A percentile compares a stretch with the other conserved stretches of the same genome.
phyloP scores from a whole-genome alignment of 1,140 invertebrate genomes.

The Philopotamus ludificatus region DNA sequence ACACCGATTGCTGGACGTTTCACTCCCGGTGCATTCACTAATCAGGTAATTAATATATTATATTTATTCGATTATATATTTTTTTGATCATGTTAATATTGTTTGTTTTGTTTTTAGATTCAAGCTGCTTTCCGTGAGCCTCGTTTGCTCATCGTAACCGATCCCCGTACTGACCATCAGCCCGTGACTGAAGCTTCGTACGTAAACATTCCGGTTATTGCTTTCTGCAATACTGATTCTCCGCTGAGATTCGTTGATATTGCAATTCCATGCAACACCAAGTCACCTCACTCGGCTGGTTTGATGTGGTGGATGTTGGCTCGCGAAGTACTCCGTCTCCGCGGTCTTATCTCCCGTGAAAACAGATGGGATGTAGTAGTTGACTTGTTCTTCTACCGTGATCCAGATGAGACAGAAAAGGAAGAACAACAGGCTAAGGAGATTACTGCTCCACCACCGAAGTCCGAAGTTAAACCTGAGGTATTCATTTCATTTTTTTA shows the following conservation, averaged over 20 bases:
- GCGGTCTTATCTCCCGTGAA: conserved; percentile 89
- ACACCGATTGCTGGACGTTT: conserved; percentile 98
- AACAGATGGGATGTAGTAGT: conserved; percentile 95
- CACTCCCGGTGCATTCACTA: conserved; percentile 98
- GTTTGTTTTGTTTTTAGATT: too few species aligned
- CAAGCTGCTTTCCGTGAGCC: conserved; percentile 97
- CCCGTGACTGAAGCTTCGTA: conserved; percentile 98
- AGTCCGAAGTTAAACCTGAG: conserved; percentile 48
- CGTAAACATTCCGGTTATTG: conserved; percentile 99
- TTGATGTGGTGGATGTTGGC: conserved; percentile 99
- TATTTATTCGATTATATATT: too few species aligned
- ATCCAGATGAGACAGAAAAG: conserved; percentile 96
- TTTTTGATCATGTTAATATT: too few species aligned
- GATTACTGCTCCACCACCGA: conserved; percentile 59
- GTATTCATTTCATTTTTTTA: conserved; percentile 6
- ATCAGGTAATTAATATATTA: too few species aligned
- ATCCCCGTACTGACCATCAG: conserved; percentile 95
- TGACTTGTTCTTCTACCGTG: conserved; percentile 99
- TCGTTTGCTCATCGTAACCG: conserved; percentile 92
- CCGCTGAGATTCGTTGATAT: conserved; percentile 96
- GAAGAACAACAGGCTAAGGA: conserved; percentile 90
- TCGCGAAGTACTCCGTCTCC: conserved; percentile 92
- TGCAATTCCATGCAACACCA: conserved; percentile 99
- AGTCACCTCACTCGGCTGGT: conserved; percentile 94
- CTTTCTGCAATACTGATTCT: conserved; percentile 95